Percentiles rank a stretch among this genome's conserved stretches.
phyloP scores from a whole-genome alignment of 1,140 invertebrate species.

The Drosophila cardini region DNA sequence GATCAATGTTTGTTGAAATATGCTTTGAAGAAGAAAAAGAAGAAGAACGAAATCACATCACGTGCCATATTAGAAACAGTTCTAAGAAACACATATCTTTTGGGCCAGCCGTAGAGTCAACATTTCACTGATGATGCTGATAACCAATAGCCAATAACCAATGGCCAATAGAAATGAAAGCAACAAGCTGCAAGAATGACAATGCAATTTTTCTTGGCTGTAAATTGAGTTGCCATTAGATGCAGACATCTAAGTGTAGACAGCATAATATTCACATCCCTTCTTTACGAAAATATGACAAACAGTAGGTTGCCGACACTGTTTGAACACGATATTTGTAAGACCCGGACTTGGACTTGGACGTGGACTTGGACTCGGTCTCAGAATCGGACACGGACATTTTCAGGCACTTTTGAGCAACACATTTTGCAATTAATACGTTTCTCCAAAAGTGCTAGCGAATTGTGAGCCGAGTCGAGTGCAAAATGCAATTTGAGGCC shows the following conservation, averaged over 20 bases:
- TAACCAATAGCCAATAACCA: slow-evolving; percentile 7
- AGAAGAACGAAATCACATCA: slow-evolving; percentile 39
- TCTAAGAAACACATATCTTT: slow-evolving; percentile 36
- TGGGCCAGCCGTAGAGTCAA: slow-evolving; percentile 33
- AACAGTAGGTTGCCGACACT: slow-evolving; percentile 22
- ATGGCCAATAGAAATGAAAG: slow-evolving; percentile 10
- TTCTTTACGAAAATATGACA: slow-evolving; percentile 42
- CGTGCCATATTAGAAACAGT: slow-evolving; percentile 41
- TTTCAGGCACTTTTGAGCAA: slow-evolving; percentile 25
- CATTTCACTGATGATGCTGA: slow-evolving; percentile 34
- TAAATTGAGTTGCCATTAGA: slow-evolving; percentile 25
- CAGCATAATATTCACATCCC: neutral
- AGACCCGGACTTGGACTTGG: slow-evolving; percentile 15
- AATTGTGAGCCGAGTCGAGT: slow-evolving; percentile 74
- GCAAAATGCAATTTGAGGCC: slow-evolving; percentile 73
- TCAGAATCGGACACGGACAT: slow-evolving; percentile 23
- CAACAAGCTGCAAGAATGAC: slow-evolving; percentile 28
- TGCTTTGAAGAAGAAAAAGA: neutral
- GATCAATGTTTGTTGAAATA: slow-evolving; percentile 11
- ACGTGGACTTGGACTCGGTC: no score
- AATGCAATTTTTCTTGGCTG: slow-evolving; percentile 33
- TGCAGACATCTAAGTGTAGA: neutral
- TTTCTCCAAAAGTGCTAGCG: slow-evolving; percentile 44
- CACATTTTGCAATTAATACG: slow-evolving; percentile 75
- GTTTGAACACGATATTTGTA: neutral